Conservation (phyloP, 1,140 invertebrate species). For the Heliconius eleuchia region DNA sequence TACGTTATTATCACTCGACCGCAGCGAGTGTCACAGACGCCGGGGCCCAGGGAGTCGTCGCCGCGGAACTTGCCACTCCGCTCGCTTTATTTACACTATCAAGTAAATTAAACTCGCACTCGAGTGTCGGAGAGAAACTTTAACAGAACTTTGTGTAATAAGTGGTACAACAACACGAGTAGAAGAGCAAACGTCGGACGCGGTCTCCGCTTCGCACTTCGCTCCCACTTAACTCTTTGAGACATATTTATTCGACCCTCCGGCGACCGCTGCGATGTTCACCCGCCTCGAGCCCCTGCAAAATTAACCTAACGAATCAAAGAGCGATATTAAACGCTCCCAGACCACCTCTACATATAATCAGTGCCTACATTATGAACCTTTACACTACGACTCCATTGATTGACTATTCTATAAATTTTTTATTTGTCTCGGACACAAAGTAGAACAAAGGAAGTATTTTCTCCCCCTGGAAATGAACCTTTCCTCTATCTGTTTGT, state of each 20-base stretch:
- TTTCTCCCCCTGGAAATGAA: constrained; percentile 62
- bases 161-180: constrained; percentile 81
- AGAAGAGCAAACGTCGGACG: constrained; percentile 81
- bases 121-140: constrained; percentile 78
- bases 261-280: constrained; percentile 66
- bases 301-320: constrained; percentile 78
- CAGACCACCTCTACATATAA: constrained; percentile 38
- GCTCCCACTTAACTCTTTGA: constrained; percentile 80
- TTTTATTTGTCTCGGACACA: constrained; percentile 62
- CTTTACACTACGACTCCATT: constrained; percentile 51
- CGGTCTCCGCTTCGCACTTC: constrained; percentile 76
- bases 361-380: constrained; percentile 45
- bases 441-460: constrained; percentile 72
- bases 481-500: constrained; percentile 71
- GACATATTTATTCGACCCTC: constrained; percentile 82
- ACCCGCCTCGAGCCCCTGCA: constrained; percentile 53
- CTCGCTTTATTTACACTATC: constrained; percentile 82
- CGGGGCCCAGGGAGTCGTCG: constrained; percentile 55
- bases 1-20: constrained; percentile 78
- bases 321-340: constrained; percentile 61
- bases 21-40: constrained; percentile 58
- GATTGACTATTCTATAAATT: constrained; percentile 65
- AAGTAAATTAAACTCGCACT: constrained; percentile 82
- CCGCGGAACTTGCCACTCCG: constrained; percentile 75
- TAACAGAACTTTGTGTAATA: constrained; percentile 82